A percentile compares a stretch with the other conserved stretches of the same genome.
These are phyloP conservation scores for Lophius americanus DNA, from an alignment of 2,797 vertebrate species.

Conservation along the genomic window DNA sequence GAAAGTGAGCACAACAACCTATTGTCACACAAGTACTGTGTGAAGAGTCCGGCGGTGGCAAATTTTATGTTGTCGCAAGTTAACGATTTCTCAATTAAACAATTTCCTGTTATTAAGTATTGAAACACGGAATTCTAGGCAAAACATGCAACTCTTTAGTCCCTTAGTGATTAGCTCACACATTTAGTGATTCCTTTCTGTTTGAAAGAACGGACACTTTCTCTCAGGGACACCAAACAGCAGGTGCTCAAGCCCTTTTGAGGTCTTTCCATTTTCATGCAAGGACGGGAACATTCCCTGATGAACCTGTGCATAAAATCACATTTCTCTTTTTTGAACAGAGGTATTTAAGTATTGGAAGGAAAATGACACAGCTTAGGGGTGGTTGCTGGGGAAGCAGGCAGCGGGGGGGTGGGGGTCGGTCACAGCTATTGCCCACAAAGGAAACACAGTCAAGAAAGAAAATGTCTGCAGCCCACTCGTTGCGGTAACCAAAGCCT, in stretches of 20 bases:
- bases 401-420: neutral
- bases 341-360: neutral
- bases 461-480: conserved; percentile 58
- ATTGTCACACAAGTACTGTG: too few species aligned
- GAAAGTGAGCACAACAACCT: too few species aligned
- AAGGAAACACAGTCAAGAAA: conserved; percentile 52
- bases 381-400: conserved; percentile 42
- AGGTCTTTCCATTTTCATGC: neutral
- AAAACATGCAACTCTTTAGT: too few species aligned
- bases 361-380: conserved; percentile 42
- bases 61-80: too few species aligned
- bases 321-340: too few species aligned
- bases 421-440: conserved; percentile 54
- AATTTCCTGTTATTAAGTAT: too few species aligned
- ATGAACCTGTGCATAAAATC: neutral
- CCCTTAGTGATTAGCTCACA: too few species aligned
- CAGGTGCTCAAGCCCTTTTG: neutral
- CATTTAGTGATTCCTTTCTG: too few species aligned
- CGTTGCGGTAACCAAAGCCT: conserved; percentile 53
- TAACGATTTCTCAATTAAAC: too few species aligned
- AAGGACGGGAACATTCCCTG: neutral
- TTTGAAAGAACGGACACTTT: neutral
- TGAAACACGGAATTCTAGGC: too few species aligned
- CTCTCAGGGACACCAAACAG: neutral
- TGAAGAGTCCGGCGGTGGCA: too few species aligned